phyloP scores from a whole-genome alignment of 2,888 invertebrate species.

The Ischnura elegans region DNA sequence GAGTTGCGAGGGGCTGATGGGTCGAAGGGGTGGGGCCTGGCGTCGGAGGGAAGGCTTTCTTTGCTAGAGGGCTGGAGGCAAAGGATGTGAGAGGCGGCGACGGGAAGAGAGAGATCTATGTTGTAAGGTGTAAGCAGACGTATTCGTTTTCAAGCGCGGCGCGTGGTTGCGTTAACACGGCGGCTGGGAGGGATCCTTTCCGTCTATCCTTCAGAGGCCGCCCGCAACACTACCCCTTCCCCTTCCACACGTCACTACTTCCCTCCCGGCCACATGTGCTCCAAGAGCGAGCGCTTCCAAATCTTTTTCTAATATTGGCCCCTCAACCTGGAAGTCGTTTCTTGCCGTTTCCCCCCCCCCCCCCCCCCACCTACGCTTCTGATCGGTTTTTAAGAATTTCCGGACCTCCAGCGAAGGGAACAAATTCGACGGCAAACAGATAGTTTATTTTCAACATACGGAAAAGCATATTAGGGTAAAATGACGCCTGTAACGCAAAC shows the following conservation, averaged over 20 bases:
- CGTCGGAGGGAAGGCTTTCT: background rate
- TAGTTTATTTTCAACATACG: no score
- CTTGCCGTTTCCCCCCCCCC: background rate
- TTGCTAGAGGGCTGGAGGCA: background rate
- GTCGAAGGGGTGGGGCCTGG: background rate
- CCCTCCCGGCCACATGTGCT: background rate
- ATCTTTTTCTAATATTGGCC: background rate
- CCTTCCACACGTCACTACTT: background rate
- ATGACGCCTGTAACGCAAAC: no score
- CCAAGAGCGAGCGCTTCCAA: background rate
- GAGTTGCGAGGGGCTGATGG: background rate
- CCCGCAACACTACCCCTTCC: no score
- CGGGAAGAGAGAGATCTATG: background rate
- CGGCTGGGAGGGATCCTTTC: background rate
- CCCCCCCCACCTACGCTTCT: no score
- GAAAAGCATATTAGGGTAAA: no score
- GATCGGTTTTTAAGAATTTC: no score
- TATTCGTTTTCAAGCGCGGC: conserved; percentile 28
- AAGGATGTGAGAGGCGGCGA: background rate
- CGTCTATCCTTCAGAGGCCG: background rate
- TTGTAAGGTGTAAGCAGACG: conserved; percentile 32
- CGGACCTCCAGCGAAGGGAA: no score
- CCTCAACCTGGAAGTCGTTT: background rate
- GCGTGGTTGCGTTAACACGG: conserved; percentile 50
- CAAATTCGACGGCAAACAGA: no score